Base-by-base conservation (phyloP, 2,888 invertebrate genomes). In the Myopa tessellatipennis region DNA sequence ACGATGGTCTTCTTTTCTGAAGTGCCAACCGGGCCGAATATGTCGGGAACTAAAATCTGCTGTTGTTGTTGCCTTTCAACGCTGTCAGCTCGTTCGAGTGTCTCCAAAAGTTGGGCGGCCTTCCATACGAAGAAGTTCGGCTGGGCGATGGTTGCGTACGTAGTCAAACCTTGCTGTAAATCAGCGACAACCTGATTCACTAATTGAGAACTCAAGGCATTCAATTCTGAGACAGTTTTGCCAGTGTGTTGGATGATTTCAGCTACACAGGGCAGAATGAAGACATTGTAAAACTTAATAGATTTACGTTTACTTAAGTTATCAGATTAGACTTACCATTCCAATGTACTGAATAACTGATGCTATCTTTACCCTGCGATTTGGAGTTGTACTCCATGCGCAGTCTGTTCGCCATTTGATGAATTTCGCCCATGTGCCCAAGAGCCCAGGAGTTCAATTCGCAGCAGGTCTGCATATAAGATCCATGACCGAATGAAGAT, bases 121-220 rank as follows among this genome's bases (percentile, higher is more conserved):
- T 87, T 86, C 40, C 84, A 82, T 75, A 89, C 89, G 76, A 89
- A 89, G 79, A 86, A 89, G 63, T 86, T 85, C 0, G 88, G 87
- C 76, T 88, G 85, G 0, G 83, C 82, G 18, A 89, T 85, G 38
- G 85, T 82, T 16, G 70, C 82, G 18, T 89, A 87, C 52, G 74
- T 83, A 0, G 86, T 61, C 7, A 82, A 79, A 5, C 89, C 89
- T 61, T 83, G 84, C 6, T 84, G 84, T 85, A 89, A 85, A 77
- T 89, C 88, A 2, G 82, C 78, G 3, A 88, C 83, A 77, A 89
- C 82, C 80, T 87, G 81, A 60, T 87, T 85, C 10, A 85, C 84
- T 4, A 84, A 77, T 61, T 83, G 82, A 16, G 80, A 80, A 1
- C 82, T 83, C 6, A 87, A 60, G 0, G 81, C 82, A 74, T 87